phyloP scores from a whole-genome alignment of 1,140 invertebrate species.

The Drosophila arawakana region DNA sequence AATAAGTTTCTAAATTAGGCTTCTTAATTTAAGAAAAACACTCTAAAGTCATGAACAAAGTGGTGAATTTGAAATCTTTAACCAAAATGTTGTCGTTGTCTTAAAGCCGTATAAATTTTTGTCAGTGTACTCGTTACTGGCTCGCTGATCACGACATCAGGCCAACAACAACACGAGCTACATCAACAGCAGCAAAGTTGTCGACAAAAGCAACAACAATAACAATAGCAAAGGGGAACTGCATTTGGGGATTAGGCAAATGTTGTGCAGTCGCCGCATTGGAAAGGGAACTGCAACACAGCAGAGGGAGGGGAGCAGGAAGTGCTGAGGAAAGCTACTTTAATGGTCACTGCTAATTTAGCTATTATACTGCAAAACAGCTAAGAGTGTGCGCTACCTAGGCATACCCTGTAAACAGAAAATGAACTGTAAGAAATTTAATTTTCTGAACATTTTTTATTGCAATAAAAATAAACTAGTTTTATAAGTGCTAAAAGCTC shows the following conservation, averaged over 20 bases:
- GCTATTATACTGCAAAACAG: conserved; percentile 52
- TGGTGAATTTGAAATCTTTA: too few species aligned
- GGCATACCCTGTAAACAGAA: background rate
- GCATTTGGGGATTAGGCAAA: conserved; percentile 30
- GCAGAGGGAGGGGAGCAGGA: conserved; percentile 1
- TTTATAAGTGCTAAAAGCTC: too few species aligned
- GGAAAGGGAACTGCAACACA: background rate
- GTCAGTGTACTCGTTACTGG: conserved; percentile 24
- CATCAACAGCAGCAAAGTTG: conserved; percentile 32
- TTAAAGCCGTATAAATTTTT: too few species aligned
- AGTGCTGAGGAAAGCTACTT: background rate
- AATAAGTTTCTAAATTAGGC: too few species aligned
- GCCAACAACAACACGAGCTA: conserved; percentile 37
- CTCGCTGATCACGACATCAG: conserved; percentile 66
- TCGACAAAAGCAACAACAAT: conserved; percentile 37
- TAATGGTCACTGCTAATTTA: conserved; percentile 51
- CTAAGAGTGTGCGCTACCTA: background rate
- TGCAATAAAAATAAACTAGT: too few species aligned
- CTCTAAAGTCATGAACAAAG: too few species aligned
- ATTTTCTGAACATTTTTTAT: too few species aligned
- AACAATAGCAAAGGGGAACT: conserved; percentile 13
- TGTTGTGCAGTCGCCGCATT: conserved; percentile 5
- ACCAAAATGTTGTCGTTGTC: too few species aligned
- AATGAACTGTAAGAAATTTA: too few species aligned
- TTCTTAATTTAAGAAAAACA: too few species aligned